A percentile compares a stretch with the other conserved stretches of the same genome.
phyloP scores from a whole-genome alignment of 2,797 vertebrate genomes.

The Parauchenoglanis ngamensis region DNA sequence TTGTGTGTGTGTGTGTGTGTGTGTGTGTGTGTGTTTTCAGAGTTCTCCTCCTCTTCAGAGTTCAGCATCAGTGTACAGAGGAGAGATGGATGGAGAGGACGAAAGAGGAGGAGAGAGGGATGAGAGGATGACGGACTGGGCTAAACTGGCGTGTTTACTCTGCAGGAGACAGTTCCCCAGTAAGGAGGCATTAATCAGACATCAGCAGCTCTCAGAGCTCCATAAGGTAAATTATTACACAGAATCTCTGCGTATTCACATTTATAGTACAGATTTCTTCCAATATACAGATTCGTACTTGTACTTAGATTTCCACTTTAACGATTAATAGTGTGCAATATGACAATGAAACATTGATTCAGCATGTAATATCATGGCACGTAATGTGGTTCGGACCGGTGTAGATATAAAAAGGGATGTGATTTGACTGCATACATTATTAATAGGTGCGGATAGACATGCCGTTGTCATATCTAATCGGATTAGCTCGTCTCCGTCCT shows the following conservation, averaged over 20 bases:
- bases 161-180: slow-evolving; percentile 91
- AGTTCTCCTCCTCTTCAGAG: slow-evolving; percentile 70
- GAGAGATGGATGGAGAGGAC: slow-evolving; percentile 87
- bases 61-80: slow-evolving; percentile 84
- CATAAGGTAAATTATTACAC: slow-evolving; percentile 68
- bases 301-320: no score
- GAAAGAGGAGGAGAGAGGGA: slow-evolving; percentile 77
- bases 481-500: no score
- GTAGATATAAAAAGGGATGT: no score
- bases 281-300: no score
- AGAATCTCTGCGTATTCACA: no score
- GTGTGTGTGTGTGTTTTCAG: slow-evolving; percentile 44
- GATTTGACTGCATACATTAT: no score
- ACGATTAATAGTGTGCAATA: no score
- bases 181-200: slow-evolving; percentile 88
- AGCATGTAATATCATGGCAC: neutral
- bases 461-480: no score
- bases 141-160: slow-evolving; percentile 87
- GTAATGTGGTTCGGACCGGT: no score
- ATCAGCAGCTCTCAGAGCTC: slow-evolving; percentile 91
- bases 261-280: no score
- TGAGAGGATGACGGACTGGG: slow-evolving; percentile 87
- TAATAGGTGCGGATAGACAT: no score
- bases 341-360: no score
- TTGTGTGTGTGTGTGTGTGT: neutral